Evolutionary conservation across 2,113 vertebrate species (phyloP).

Genomic region (Dicentrarchus labrax): DNA sequence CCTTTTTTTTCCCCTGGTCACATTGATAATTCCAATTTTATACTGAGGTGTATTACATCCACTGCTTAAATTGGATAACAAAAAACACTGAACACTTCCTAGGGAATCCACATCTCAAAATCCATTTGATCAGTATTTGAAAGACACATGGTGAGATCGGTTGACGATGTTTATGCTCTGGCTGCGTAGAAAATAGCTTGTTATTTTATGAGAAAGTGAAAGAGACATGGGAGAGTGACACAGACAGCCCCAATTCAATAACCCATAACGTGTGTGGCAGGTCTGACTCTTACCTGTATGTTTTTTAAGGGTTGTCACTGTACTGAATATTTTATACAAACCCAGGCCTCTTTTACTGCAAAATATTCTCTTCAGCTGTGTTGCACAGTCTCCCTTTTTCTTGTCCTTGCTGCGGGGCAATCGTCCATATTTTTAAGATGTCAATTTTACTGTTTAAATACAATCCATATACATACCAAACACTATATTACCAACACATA

Average conservation of each 20-base stretch:
- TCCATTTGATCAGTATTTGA: slow-evolving; percentile 75
- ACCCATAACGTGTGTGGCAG: slow-evolving; percentile 38
- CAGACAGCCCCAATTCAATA: slow-evolving; percentile 65
- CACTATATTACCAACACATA: not conserved
- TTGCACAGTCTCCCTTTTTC: not conserved
- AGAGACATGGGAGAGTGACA: slow-evolving; percentile 57
- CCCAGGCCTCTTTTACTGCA: not conserved
- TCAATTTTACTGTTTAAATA: not conserved
- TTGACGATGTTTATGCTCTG: slow-evolving; percentile 70
- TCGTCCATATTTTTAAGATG: not conserved
- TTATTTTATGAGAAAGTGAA: slow-evolving; percentile 71
- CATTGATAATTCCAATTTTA: slow-evolving; percentile 68
- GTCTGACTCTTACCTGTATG: slow-evolving; percentile 35
- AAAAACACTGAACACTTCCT: slow-evolving; percentile 59
- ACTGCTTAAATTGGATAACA: slow-evolving; percentile 66
- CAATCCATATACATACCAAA: not conserved
- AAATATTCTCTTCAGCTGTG: slow-evolving; percentile 36
- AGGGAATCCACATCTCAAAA: slow-evolving; percentile 63
- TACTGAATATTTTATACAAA: slow-evolving; percentile 33
- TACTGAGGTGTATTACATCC: slow-evolving; percentile 49
- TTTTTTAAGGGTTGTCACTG: slow-evolving; percentile 43
- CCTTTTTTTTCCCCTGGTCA: slow-evolving; percentile 19
- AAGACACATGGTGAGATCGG: slow-evolving; percentile 70
- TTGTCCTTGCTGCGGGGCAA: not conserved
- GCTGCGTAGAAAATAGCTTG: slow-evolving; percentile 75